phyloP scores from a whole-genome alignment of 2,888 invertebrate species.

The Cyrtodaria siliqua region DNA sequence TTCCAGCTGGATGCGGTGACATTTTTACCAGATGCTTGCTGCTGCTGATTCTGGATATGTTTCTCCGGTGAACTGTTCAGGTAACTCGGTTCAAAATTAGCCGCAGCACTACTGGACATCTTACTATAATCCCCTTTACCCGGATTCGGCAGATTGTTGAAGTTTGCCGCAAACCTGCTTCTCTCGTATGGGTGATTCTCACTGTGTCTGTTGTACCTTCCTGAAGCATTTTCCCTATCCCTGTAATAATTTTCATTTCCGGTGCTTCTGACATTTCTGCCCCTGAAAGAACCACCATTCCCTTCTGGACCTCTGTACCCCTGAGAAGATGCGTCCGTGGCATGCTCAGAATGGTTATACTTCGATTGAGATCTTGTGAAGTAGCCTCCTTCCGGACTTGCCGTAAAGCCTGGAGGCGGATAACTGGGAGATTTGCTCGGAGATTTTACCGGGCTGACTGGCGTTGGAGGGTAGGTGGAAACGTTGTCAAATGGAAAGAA shows the following conservation, averaged over 20 bases:
- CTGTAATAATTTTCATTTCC: no score
- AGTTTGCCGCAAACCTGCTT: constrained; percentile 46
- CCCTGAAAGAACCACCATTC: no score
- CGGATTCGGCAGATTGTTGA: constrained; percentile 36
- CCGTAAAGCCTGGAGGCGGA: constrained; percentile 6
- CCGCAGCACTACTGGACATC: constrained; percentile 5
- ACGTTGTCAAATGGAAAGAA: constrained; percentile 63
- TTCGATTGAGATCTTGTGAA: constrained; percentile 29
- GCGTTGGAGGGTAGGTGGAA: constrained; percentile 57
- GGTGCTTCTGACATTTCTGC: no score
- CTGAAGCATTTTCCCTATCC: no score
- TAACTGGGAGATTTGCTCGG: constrained; percentile 32
- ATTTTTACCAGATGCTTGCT: no score
- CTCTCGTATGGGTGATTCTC: constrained; percentile 21
- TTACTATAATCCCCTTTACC: neutral
- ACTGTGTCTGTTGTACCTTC: no score
- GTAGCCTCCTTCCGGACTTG: neutral
- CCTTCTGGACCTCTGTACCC: no score
- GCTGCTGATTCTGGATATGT: neutral
- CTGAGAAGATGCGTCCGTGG: no score
- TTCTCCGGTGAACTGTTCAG: constrained; percentile 12
- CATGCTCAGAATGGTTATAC: constrained; percentile 1
- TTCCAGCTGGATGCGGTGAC: no score
- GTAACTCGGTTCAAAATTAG: constrained; percentile 28
- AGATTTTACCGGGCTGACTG: constrained; percentile 26